Evolutionary conservation across 2,797 vertebrate species (phyloP).

Genomic region (Diceros bicornis): DNA sequence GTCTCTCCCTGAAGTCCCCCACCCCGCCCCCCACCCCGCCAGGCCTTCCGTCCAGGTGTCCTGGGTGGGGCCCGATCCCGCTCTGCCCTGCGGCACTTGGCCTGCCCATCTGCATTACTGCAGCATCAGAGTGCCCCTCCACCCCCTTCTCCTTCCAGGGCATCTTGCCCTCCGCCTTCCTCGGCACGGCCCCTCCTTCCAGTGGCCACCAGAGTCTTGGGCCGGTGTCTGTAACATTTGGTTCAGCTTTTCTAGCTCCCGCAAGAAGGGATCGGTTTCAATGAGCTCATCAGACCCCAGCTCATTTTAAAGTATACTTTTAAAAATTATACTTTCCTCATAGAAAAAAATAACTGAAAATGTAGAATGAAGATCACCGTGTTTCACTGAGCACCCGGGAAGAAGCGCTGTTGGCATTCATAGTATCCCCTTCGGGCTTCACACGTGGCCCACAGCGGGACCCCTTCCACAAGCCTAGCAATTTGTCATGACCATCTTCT

Average conservation of each 20-base stretch:
- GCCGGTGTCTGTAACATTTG: neutral
- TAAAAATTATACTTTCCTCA: neutral
- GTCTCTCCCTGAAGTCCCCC: accelerated
- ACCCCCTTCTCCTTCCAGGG: neutral
- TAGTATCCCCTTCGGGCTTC: neutral
- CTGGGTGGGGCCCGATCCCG: accelerated
- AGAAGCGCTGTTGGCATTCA: accelerated
- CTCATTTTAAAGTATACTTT: neutral
- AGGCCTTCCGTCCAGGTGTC: neutral
- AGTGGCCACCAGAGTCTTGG: neutral
- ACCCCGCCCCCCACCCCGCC: neutral
- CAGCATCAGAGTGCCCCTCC: neutral
- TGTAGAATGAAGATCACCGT: too few species aligned
- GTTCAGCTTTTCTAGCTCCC: too few species aligned
- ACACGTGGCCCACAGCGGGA: too few species aligned
- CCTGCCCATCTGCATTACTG: accelerated
- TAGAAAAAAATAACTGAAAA: neutral
- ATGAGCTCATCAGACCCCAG: neutral
- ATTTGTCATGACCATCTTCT: accelerated
- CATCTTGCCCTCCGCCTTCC: accelerated
- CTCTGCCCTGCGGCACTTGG: neutral
- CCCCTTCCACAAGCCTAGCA: neutral
- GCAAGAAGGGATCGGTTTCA: neutral
- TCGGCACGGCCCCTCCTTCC: neutral
- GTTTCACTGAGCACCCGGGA: accelerated